phyloP scores from a whole-genome alignment of 2,888 invertebrate genomes.

The Lepeophtheirus nordmannii region DNA sequence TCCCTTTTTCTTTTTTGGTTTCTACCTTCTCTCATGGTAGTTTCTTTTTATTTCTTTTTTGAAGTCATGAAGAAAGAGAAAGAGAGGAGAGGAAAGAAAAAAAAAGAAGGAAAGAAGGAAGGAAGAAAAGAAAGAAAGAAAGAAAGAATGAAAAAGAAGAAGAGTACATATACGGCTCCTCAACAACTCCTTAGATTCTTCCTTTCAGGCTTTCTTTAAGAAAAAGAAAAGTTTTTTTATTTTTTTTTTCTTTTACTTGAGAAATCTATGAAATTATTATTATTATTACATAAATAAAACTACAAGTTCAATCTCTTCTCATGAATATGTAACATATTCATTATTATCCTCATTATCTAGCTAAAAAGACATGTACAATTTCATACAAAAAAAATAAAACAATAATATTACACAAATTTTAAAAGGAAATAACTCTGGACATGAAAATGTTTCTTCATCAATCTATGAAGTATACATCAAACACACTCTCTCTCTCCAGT shows the following conservation, averaged over 20 bases:
- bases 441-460: too few species aligned
- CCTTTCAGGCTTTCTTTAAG: neutral
- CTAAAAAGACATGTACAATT: neutral
- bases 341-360: too few species aligned
- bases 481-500: too few species aligned
- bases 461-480: too few species aligned
- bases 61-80: conserved; percentile 3
- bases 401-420: too few species aligned
- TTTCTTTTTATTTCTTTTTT: neutral
- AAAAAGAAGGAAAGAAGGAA: neutral
- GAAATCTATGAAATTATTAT: neutral
- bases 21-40: neutral
- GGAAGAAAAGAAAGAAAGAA: neutral
- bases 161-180: too few species aligned
- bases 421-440: too few species aligned
- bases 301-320: neutral
- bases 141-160: neutral
- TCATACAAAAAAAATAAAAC: too few species aligned
- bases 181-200: too few species aligned
- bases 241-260: neutral
- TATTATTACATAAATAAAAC: neutral
- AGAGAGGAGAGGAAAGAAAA: neutral
- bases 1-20: too few species aligned
- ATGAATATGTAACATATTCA: neutral
- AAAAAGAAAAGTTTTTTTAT: neutral